phyloP scores from a whole-genome alignment of 2,113 vertebrate genomes.

The Oreochromis niloticus region DNA sequence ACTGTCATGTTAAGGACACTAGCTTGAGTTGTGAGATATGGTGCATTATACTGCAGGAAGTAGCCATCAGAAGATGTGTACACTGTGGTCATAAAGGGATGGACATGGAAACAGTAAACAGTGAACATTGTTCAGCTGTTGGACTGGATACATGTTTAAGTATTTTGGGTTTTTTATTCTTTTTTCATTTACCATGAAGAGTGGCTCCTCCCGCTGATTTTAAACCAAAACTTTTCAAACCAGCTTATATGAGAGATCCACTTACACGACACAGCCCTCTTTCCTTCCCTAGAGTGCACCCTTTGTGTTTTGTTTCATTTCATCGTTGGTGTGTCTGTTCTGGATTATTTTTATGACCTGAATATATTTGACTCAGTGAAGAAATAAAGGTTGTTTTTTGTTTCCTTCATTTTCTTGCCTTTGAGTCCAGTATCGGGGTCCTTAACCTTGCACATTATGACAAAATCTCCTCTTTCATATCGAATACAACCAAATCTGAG shows the following conservation, averaged over 20 bases:
- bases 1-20: neutral
- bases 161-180: rapidly evolving
- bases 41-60: neutral
- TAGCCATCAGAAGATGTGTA: neutral
- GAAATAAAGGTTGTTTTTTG: no score
- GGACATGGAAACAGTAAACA: neutral
- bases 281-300: rapidly evolving
- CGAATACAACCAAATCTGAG: no score
- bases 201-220: neutral
- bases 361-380: no score
- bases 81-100: no score
- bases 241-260: neutral
- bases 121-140: neutral
- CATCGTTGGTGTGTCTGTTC: no score
- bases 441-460: no score
- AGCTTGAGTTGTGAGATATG: neutral
- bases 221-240: neutral
- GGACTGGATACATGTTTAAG: neutral
- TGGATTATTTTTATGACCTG: no score
- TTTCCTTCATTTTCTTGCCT: no score
- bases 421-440: no score
- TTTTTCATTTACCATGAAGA: neutral
- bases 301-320: neutral
- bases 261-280: neutral
- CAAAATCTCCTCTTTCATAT: no score